Percentiles rank a stretch among this genome's conserved stretches.
phyloP scores from a whole-genome alignment of 2,797 vertebrate genomes.

The Antrozous pallidus region DNA sequence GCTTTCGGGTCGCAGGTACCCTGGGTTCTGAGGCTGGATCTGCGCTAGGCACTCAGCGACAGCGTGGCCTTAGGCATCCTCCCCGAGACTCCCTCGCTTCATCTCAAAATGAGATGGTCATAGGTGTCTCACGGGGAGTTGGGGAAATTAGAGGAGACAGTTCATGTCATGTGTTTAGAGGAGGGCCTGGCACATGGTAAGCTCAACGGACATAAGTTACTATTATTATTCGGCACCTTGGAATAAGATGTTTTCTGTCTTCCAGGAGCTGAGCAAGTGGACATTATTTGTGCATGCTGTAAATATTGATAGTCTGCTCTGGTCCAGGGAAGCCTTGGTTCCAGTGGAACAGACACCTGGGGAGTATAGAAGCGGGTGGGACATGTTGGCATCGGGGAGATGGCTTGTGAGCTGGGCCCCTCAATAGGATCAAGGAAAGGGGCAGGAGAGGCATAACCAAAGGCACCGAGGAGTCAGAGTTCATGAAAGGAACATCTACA shows the following conservation, averaged over 20 bases:
- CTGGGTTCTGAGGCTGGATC: not conserved
- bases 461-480: not conserved
- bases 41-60: not conserved
- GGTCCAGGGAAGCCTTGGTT: not conserved
- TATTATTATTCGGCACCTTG: not conserved
- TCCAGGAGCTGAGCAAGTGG: not conserved
- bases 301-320: not conserved
- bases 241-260: not conserved
- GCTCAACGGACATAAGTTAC: not conserved
- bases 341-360: accelerated
- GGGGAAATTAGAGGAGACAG: not conserved
- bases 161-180: not conserved
- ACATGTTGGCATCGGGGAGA: accelerated
- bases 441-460: not conserved
- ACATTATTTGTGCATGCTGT: not conserved
- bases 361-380: not conserved
- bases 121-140: not conserved
- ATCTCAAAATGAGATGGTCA: not conserved
- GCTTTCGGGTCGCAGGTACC: not conserved
- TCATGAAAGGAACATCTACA: not conserved
- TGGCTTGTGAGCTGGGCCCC: not conserved
- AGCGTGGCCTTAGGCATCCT: not conserved
- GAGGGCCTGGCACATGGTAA: not conserved
- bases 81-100: not conserved
- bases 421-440: too few species aligned